A percentile compares a stretch with the other conserved stretches of the same genome.
Conservation (phyloP, 1,140 invertebrate genomes). For the Leptinotarsa undecemlineata region DNA sequence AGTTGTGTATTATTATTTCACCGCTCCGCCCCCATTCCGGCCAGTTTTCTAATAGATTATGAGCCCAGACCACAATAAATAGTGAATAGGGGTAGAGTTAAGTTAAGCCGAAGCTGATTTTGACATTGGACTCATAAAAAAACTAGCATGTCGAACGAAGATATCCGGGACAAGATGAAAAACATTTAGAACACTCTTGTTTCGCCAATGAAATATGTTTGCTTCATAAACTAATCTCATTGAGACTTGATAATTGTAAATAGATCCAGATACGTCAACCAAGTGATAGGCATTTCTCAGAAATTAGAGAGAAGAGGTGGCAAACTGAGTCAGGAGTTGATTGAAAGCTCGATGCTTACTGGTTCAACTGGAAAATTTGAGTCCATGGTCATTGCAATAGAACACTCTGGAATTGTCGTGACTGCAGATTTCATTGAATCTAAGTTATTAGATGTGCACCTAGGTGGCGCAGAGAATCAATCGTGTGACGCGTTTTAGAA, state of each 20-base stretch:
- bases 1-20: too few species aligned
- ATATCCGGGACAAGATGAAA: too few species aligned
- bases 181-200: too few species aligned
- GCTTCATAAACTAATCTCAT: too few species aligned
- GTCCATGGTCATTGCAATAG: conserved; percentile 13
- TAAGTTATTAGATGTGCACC: conserved; percentile 18
- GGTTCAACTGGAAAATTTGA: conserved; percentile 42
- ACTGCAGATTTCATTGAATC: conserved; percentile 27
- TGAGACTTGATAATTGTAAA: neutral
- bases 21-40: too few species aligned
- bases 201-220: neutral
- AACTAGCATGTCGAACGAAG: too few species aligned
- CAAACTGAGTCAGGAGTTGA: conserved; percentile 9
- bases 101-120: too few species aligned
- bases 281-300: conserved; percentile 26
- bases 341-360: conserved; percentile 34
- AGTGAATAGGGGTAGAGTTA: too few species aligned
- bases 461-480: conserved; percentile 4
- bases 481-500: neutral
- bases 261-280: neutral
- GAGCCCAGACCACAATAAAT: too few species aligned
- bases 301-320: conserved; percentile 20
- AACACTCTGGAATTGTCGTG: conserved; percentile 27
- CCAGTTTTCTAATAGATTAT: too few species aligned
- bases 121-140: too few species aligned